Conservation (phyloP, 2,797 vertebrate species). For the Salmo trutta region DNA sequence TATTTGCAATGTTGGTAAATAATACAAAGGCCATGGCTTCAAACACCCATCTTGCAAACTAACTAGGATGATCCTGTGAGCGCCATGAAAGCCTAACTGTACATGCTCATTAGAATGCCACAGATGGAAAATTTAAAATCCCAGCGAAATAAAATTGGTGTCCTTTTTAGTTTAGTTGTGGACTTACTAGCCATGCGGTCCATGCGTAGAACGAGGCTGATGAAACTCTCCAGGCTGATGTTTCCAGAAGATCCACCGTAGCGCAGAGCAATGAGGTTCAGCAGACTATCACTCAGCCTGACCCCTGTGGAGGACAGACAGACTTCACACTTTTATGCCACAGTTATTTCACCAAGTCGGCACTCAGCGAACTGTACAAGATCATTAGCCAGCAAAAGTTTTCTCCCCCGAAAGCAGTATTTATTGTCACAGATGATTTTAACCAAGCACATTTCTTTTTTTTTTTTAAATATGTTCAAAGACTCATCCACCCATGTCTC, state of each 20-base stretch:
- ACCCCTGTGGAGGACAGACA: conserved; percentile 45
- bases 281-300: conserved; percentile 50
- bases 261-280: conserved; percentile 67
- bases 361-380: too few relatives aligned
- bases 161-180: neutral
- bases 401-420: too few relatives aligned
- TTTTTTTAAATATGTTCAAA: too few relatives aligned
- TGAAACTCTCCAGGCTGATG: conserved; percentile 82
- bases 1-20: neutral
- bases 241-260: conserved; percentile 57
- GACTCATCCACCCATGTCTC: too few relatives aligned
- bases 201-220: conserved; percentile 76
- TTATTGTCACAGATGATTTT: too few relatives aligned
- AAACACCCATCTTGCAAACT: neutral
- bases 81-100: neutral
- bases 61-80: neutral
- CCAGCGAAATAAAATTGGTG: neutral
- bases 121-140: neutral
- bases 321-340: neutral
- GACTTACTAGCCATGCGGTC: conserved; percentile 82
- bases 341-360: too few relatives aligned
- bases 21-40: neutral
- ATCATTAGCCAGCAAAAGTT: too few relatives aligned
- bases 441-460: too few relatives aligned
- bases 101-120: neutral